A percentile compares a stretch with the other conserved stretches of the same genome.
Evolutionary conservation across 2,888 invertebrate species (phyloP).

Genomic region (Cephus pulcher): DNA sequence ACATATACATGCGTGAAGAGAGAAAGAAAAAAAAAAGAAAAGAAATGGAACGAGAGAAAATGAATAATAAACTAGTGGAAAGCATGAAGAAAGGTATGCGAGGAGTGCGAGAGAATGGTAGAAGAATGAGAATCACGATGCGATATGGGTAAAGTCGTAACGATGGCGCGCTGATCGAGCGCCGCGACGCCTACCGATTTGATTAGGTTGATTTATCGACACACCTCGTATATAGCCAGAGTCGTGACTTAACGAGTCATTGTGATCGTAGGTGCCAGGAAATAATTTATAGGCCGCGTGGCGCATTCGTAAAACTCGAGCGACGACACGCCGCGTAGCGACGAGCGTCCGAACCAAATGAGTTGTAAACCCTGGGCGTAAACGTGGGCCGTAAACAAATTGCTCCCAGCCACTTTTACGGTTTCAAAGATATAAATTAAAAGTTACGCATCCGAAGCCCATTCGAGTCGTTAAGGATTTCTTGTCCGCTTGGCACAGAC

Average conservation of each 20-base stretch:
- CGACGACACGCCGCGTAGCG: conserved; percentile 18
- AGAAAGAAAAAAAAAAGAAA: neutral
- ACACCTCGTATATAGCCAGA: conserved; percentile 8
- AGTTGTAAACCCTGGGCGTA: conserved; percentile 48
- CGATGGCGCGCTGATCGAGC: conserved; percentile 3
- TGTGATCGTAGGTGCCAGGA: conserved; percentile 35
- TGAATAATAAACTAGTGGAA: neutral
- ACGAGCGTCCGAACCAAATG: conserved; percentile 41
- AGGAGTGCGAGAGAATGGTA: neutral
- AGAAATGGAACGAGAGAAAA: neutral
- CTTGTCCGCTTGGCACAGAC: neutral
- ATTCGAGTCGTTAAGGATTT: neutral
- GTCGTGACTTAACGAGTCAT: conserved; percentile 44
- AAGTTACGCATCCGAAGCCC: neutral
- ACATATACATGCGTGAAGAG: neutral
- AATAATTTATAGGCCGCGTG: conserved; percentile 50
- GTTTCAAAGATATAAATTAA: conserved; percentile 27
- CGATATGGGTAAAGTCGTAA: neutral
- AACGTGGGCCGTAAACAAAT: conserved; percentile 34
- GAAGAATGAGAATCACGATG: neutral
- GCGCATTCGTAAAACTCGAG: conserved; percentile 43
- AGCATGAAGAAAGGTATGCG: neutral
- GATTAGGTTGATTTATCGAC: conserved; percentile 32
- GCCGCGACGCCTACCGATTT: conserved; percentile 23
- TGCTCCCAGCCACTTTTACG: conserved; percentile 36